Evolutionary conservation across 2,888 invertebrate species (phyloP), one percentile per base, ranked within the genome.

Genomic region (Euzophera pinguis): DNA sequence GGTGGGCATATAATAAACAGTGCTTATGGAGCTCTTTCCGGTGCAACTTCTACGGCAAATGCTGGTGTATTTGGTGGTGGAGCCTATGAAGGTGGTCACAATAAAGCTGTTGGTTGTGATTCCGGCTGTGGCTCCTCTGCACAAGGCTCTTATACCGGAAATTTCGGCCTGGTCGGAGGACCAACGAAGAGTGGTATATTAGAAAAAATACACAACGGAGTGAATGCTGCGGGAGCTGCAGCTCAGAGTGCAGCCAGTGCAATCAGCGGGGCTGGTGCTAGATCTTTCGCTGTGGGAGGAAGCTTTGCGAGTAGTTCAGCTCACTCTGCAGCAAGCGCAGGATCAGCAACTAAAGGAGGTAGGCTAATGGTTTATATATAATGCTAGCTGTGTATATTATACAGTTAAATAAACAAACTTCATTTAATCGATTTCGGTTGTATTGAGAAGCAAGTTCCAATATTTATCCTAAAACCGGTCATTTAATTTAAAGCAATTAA

Each of bases 321-420:
- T 4, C 81, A 85, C 50, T 78, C 85, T 14, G 71, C 79, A 16
- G 64, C 84, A 35, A 84, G 85, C 57, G 64, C 84, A 35, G 84
- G 85, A 58, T 74, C 78, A 32, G 69, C 68, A 45, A 74, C 75
- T 34, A 86, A 86, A 82, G 84, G 81, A 79, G 80, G 86, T 84
- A 32, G 32, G 32, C 22, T 3, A 22, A 22, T 22, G 22, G n/a
- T 22, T 22, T 22, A 22, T 22, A 5, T 2, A 22, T 3, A 22
- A 22, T 22, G 22, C 22, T 22, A 3, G 5, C 5, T 22, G 22
- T 22, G 5, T 5, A 3, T 2, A 22, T 22, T 22, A 3, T 22
- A 22, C 5, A 22, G 5, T 22, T 22, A 22, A 3, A 3, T 22
- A 22, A 3, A 5, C 22, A 5, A 3, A 22, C 22, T 22, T 22